A percentile compares a stretch with the other conserved stretches of the same genome.
phyloP scores from a whole-genome alignment of 1,140 invertebrate species.

The Orchestia grillus region DNA sequence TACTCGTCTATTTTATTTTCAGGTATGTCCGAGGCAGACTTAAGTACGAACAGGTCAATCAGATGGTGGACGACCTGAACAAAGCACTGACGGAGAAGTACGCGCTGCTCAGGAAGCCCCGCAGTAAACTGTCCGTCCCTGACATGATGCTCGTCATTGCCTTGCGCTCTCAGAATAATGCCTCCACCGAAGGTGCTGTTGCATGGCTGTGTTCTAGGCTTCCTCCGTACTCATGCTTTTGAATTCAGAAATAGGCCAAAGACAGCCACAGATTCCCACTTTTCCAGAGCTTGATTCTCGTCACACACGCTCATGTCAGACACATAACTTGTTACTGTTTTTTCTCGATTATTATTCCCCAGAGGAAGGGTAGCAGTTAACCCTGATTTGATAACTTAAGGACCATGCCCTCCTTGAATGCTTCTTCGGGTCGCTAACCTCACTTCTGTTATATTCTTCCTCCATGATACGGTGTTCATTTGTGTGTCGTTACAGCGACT shows the following conservation, averaged over 20 bases:
- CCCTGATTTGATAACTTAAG: background rate
- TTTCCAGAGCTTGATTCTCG: no score
- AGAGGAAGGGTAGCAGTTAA: background rate
- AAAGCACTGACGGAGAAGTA: conserved; percentile 64
- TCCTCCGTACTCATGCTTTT: background rate
- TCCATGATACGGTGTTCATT: no score
- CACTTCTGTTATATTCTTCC: no score
- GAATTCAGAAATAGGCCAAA: background rate
- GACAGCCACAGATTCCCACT: no score
- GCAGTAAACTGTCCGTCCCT: conserved; percentile 60
- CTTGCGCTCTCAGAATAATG: conserved; percentile 60
- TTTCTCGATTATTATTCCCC: background rate
- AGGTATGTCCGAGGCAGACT: conserved; percentile 65
- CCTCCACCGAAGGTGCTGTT: conserved; percentile 61
- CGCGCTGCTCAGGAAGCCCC: conserved; percentile 58
- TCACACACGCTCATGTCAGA: no score
- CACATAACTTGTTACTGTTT: background rate
- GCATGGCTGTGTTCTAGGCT: background rate
- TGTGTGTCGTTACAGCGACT: no score
- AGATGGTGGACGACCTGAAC: conserved; percentile 62
- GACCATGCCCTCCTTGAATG: no score
- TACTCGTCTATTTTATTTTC: background rate
- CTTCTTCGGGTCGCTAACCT: no score
- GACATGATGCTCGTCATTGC: conserved; percentile 62
- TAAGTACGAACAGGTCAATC: conserved; percentile 63